Evolutionary conservation across 2,888 invertebrate genomes (phyloP).

Genomic region (Congeria kusceri): DNA sequence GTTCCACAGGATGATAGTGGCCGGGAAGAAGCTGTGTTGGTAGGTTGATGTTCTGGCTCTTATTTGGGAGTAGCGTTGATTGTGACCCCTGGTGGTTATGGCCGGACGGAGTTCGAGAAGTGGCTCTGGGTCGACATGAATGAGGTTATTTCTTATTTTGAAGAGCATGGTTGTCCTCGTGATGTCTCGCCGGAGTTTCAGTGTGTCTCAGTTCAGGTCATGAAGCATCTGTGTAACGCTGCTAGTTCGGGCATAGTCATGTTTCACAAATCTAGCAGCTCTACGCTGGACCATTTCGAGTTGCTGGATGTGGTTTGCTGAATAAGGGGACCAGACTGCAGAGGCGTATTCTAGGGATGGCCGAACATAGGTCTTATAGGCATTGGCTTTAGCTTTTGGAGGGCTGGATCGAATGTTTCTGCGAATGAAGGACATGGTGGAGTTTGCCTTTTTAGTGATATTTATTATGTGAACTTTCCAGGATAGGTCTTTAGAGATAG

Average conservation of each 20-base stretch:
- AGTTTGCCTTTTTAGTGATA: conserved; percentile 15
- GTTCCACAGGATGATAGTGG: background rate
- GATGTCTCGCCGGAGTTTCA: too few species aligned
- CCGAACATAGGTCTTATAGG: conserved; percentile 16
- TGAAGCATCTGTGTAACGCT: too few species aligned
- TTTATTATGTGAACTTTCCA: background rate
- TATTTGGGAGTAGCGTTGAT: too few species aligned
- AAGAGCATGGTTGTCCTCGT: too few species aligned
- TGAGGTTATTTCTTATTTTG: too few species aligned
- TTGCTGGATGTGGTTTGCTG: conserved; percentile 20
- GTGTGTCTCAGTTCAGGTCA: too few species aligned
- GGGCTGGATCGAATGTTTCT: conserved; percentile 9
- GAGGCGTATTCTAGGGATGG: conserved; percentile 17
- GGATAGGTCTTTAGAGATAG: background rate
- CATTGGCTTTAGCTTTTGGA: conserved; percentile 7
- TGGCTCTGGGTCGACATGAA: too few species aligned
- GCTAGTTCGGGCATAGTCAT: background rate
- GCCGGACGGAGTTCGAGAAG: too few species aligned
- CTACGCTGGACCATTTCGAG: conserved; percentile 22
- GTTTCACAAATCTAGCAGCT: too few species aligned
- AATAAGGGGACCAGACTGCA: conserved; percentile 14
- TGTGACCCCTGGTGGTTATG: too few species aligned
- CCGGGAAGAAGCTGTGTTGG: background rate
- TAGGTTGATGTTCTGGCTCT: background rate
- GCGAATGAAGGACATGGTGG: conserved; percentile 3